Percentiles rank a stretch among this genome's conserved stretches.
These are phyloP conservation scores for cat (Felis catus) DNA, from an alignment of 2,113 vertebrate genomes.

Conservation along the genomic window DNA sequence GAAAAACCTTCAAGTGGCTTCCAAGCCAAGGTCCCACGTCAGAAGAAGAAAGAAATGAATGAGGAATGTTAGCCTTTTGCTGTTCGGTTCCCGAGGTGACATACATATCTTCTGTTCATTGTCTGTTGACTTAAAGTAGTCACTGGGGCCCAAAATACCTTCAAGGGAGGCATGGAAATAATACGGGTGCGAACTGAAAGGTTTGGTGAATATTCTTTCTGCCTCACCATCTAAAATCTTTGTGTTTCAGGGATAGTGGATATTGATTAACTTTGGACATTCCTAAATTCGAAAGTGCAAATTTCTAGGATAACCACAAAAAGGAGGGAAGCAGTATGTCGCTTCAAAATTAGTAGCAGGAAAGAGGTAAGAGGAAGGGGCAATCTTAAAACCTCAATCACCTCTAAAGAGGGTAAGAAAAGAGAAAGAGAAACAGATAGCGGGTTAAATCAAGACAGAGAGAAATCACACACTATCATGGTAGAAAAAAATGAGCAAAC, in stretches of 20 bases:
- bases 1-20: background rate
- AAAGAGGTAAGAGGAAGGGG: background rate
- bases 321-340: background rate
- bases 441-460: background rate
- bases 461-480: background rate
- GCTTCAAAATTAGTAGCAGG: background rate
- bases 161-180: background rate
- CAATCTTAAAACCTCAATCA: background rate
- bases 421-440: background rate
- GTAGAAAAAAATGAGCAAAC: background rate
- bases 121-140: background rate
- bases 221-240: background rate
- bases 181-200: background rate
- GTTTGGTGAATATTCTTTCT: background rate
- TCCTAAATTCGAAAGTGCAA: background rate
- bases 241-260: background rate
- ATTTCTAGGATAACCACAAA: background rate
- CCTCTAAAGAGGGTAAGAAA: background rate
- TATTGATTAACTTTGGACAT: background rate
- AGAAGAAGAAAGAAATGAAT: background rate
- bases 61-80: background rate
- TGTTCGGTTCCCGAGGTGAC: background rate
- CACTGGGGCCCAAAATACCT: background rate
- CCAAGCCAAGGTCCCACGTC: background rate
- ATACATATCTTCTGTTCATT: background rate